These are phyloP conservation scores for Andrena minutula DNA, from an alignment of 2,888 invertebrate genomes.

Conservation along the genomic window DNA sequence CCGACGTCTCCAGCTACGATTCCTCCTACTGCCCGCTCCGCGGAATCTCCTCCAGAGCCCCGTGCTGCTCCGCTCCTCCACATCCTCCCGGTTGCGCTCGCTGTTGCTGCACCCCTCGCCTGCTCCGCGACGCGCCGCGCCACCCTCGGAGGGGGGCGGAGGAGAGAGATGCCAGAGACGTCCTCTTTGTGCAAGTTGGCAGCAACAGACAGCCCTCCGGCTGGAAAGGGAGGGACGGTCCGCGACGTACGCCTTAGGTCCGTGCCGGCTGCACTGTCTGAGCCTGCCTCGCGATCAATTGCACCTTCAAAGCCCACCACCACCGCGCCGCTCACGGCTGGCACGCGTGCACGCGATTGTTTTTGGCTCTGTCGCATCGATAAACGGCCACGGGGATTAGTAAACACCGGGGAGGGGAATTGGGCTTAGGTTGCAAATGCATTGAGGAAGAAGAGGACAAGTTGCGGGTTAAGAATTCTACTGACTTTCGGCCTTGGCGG, in stretches of 20 bases:
- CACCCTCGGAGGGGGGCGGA: background rate
- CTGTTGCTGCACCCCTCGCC: constrained; percentile 35
- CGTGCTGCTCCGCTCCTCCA: background rate
- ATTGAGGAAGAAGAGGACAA: background rate
- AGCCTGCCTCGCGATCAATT: constrained; percentile 47
- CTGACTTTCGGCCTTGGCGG: background rate
- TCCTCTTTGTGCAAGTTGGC: constrained; percentile 59
- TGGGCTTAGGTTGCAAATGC: too few species aligned
- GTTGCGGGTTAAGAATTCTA: constrained; percentile 4
- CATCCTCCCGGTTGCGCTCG: constrained; percentile 2
- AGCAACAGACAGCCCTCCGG: constrained; percentile 53
- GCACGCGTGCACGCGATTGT: constrained; percentile 27
- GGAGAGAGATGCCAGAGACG: constrained; percentile 26
- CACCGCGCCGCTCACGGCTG: background rate
- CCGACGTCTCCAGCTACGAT: constrained; percentile 31
- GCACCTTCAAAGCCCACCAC: constrained; percentile 43
- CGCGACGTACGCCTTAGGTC: constrained; percentile 43
- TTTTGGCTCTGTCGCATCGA: constrained; percentile 17
- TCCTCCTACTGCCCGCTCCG: constrained; percentile 10
- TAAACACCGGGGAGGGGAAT: constrained; percentile 34
- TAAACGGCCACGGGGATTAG: constrained; percentile 28
- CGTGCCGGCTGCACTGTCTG: constrained; percentile 27
- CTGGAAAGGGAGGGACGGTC: constrained; percentile 37
- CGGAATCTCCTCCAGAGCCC: background rate
- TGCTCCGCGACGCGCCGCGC: constrained; percentile 24